Conservation (phyloP, 1,140 invertebrate species). For the Calephelis nemesis region DNA sequence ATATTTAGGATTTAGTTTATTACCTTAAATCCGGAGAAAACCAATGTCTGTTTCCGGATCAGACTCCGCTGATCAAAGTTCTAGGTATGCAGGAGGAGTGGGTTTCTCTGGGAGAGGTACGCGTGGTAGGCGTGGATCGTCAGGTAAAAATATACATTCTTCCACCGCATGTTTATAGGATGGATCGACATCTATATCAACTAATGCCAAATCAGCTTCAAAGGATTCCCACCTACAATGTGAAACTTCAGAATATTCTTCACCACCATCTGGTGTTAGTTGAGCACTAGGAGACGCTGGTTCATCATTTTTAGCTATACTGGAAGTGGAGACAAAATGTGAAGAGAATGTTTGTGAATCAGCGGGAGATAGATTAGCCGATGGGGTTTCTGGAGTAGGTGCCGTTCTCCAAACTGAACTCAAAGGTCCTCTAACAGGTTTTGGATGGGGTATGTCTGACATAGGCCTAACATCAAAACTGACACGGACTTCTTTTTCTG, state of each 20-base stretch:
- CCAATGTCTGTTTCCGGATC: constrained; percentile 67
- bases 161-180: constrained; percentile 80
- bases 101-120: constrained; percentile 60
- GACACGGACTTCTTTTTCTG: constrained; percentile 69
- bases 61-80: constrained; percentile 75
- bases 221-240: constrained; percentile 78
- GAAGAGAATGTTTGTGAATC: constrained; percentile 80
- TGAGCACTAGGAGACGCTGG: constrained; percentile 79
- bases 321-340: constrained; percentile 80
- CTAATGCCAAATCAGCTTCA: constrained; percentile 74
- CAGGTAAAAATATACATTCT: constrained; percentile 80
- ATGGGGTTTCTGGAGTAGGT: constrained; percentile 81
- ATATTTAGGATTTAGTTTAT: neutral
- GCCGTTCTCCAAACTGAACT: constrained; percentile 69
- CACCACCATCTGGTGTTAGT: constrained; percentile 78
- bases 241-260: constrained; percentile 69
- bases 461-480: constrained; percentile 71
- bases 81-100: constrained; percentile 66
- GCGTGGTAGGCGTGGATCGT: constrained; percentile 57
- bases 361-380: constrained; percentile 80
- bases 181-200: constrained; percentile 74
- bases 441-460: constrained; percentile 57
- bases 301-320: constrained; percentile 69
- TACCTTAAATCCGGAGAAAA: constrained; percentile 42
- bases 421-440: constrained; percentile 58